phyloP scores from a whole-genome alignment of 2,888 invertebrate species.

The Branchipolynoe longqiensis region DNA sequence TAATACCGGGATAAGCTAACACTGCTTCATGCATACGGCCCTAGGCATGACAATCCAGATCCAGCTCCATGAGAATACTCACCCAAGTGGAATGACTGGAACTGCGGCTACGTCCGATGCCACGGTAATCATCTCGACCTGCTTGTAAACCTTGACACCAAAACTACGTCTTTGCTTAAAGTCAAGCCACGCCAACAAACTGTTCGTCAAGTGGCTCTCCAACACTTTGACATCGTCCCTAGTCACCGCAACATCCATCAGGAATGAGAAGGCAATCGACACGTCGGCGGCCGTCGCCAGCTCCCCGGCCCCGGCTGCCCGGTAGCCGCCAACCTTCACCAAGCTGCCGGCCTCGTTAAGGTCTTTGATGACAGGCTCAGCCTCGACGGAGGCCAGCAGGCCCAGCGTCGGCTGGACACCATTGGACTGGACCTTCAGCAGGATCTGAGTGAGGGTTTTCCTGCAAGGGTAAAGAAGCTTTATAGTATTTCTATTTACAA shows the following conservation, averaged over 20 bases:
- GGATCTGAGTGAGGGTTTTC: not conserved
- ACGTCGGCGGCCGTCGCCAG: not conserved
- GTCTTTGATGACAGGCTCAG: not conserved
- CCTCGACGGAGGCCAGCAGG: not conserved
- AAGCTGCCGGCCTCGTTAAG: not conserved
- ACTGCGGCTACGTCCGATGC: too few species aligned
- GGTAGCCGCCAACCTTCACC: constrained; percentile 24
- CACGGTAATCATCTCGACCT: constrained; percentile 4
- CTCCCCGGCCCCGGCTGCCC: not conserved
- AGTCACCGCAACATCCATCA: not conserved
- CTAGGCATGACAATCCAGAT: too few species aligned
- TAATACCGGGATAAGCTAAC: too few species aligned
- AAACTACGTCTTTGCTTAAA: not conserved
- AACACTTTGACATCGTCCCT: not conserved
- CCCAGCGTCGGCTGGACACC: not conserved
- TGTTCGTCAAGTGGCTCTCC: not conserved
- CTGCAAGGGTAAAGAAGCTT: not conserved
- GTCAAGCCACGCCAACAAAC: not conserved
- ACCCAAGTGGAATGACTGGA: too few species aligned
- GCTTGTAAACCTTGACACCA: not conserved
- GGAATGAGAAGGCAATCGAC: constrained; percentile 1
- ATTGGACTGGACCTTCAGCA: not conserved
- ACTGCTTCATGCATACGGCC: too few species aligned
- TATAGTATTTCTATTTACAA: not conserved
- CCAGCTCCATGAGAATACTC: too few species aligned